Evolutionary conservation across 2,113 vertebrate species (phyloP), one percentile per base, ranked within the genome.

Genomic region (Regulus satrapa): DNA sequence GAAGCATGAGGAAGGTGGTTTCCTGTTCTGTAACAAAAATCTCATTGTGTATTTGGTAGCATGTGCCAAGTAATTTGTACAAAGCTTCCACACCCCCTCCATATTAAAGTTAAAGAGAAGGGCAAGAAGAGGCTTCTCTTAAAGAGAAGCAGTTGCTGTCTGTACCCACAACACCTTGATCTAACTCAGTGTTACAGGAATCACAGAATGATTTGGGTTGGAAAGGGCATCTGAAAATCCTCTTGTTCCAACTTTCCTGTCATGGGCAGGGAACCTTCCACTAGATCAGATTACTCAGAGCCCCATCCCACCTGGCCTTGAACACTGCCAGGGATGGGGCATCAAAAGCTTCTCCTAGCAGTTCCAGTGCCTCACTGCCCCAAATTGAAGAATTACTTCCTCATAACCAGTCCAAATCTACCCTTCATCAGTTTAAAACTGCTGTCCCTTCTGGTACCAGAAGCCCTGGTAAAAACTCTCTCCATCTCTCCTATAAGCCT

Each of bases 21-120:
- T 95, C 93, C 92, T 94, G 81, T 93, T 49, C 93, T 89, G 63
- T 40, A 87, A 92, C 56, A 61, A 63, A 85, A 80, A 86, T n/a
- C 69, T 78, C 15, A 7, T 25, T 71, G 34, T 2, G 0, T 51
- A 7, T 73, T 88, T 95, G 92, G 46, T 51, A 63, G 36, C 26
- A 40, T 40, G n/a, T 48, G 43, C 10, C 52, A 85, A 80, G 52
- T 7, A 67, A 48, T 58, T 82, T 51, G 26, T 66, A 26, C 41
- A 85, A 61, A 85, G 24, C 34, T 62, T 67, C 45, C 61, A 10
- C 3, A 0, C 6, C 19, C 9, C 26, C 38, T 87, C 40, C 9
- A 2, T 24, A 16, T 72, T 80, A n/a, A 64, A 25, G 20, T 76
- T 66, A 41, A 89, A 82, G 45, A 51, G 25, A 69, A 29, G 16